phyloP scores from a whole-genome alignment of 2,113 vertebrate genomes.

The Nothoprocta pentlandii region DNA sequence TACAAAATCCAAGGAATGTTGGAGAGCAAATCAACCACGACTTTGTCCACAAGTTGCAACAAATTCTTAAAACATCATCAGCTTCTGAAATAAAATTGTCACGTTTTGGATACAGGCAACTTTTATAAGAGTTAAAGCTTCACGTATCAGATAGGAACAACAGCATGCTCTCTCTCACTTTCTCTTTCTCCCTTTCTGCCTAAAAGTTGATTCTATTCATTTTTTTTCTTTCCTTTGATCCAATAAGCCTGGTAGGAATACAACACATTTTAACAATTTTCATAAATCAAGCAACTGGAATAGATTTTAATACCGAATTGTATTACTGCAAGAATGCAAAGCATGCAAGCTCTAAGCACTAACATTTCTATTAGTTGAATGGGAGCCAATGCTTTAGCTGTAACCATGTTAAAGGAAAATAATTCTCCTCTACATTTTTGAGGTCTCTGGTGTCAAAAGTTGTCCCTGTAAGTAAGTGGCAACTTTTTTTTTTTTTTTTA shows the following conservation, averaged over 20 bases:
- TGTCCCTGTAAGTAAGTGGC: conserved; percentile 33
- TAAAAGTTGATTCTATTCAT: neutral
- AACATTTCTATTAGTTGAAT: conserved; percentile 76
- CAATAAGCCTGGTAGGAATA: neutral
- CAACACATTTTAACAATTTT: conserved; percentile 63
- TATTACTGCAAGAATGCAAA: conserved; percentile 80
- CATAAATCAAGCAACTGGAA: conserved; percentile 80
- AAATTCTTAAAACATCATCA: conserved; percentile 60
- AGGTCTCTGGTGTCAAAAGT: conserved; percentile 66
- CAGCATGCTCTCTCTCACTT: neutral
- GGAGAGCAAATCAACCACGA: conserved; percentile 66
- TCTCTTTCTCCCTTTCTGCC: neutral
- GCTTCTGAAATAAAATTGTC: conserved; percentile 48
- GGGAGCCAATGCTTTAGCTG: conserved; percentile 68
- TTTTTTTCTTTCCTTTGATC: neutral
- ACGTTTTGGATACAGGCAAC: conserved; percentile 26
- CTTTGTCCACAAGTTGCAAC: conserved; percentile 74
- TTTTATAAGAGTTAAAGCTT: neutral
- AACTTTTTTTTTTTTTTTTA: neutral
- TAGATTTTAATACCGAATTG: conserved; percentile 81
- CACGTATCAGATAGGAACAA: neutral
- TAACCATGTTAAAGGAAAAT: conserved; percentile 71
- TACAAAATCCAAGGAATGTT: conserved; percentile 77
- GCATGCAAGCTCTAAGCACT: conserved; percentile 75
- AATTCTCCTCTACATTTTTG: conserved; percentile 37